Conservation (phyloP, 2,888 invertebrate species). For the Listrodromus nycthemerus region DNA sequence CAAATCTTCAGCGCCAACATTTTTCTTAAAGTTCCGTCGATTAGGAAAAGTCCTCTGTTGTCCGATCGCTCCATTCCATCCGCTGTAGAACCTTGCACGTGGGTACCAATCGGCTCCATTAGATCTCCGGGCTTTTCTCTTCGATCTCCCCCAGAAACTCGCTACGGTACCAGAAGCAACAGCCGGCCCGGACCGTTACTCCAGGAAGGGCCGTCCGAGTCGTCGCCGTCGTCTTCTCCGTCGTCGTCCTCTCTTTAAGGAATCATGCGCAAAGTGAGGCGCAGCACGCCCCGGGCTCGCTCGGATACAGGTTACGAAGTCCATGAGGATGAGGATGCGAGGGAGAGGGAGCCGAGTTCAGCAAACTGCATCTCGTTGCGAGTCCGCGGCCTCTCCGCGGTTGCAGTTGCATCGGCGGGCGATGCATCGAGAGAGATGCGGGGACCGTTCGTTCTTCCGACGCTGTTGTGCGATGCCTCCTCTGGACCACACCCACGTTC, state of each 20-base stretch:
- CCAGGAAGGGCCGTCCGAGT: slow-evolving; percentile 70
- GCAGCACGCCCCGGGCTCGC: slow-evolving; percentile 71
- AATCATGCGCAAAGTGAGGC: slow-evolving; percentile 68
- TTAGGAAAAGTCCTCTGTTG: not conserved
- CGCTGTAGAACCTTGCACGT: not conserved
- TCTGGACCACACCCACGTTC: slow-evolving; percentile 78
- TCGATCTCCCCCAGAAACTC: slow-evolving; percentile 45
- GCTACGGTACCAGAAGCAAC: slow-evolving; percentile 51
- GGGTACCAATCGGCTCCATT: slow-evolving; percentile 23
- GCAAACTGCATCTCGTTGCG: slow-evolving; percentile 38
- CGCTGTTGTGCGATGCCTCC: slow-evolving; percentile 51
- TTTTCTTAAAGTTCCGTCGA: not conserved
- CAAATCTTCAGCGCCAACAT: not conserved
- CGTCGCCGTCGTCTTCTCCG: slow-evolving; percentile 42
- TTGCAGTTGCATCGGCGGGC: slow-evolving; percentile 51
- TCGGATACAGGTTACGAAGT: slow-evolving; percentile 76
- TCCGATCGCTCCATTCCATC: not conserved
- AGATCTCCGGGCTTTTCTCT: slow-evolving; percentile 46
- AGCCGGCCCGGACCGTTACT: slow-evolving; percentile 74
- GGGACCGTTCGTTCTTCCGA: slow-evolving; percentile 20
- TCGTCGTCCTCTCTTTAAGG: slow-evolving; percentile 45
- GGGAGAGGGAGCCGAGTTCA: slow-evolving; percentile 53
- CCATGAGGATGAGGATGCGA: slow-evolving; percentile 67
- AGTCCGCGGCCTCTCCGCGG: slow-evolving; percentile 13
- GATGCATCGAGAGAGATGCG: slow-evolving; percentile 25